Evolutionary conservation across 2,888 invertebrate genomes (phyloP), one percentile per base, ranked within the genome.

Genomic region (Germaria angustata): DNA sequence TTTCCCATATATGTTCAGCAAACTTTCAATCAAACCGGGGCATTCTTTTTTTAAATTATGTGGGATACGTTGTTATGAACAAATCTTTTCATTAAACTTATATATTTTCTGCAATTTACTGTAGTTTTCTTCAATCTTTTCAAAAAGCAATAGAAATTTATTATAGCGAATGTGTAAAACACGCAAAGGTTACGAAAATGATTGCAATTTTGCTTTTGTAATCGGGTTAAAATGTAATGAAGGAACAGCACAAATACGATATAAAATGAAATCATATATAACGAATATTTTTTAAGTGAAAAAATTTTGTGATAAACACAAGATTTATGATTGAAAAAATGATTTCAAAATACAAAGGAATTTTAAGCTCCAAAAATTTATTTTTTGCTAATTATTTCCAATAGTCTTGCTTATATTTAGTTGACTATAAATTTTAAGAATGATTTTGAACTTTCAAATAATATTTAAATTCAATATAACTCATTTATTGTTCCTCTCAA

Each of bases 111-210:
- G 15, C 34, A 36, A 34, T 46, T 46, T 36, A 34, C 32, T 46
- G 22, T 11, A 22, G 7, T 55, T n/a, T 57, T 57, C 2, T 44
- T 57, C 8, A 34, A 15, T 39, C 15, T 66, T 34, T 28, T 15
- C 11, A 32, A 53, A 15, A 46, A 34, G 44, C 11, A 57, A 69
- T 57, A 57, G 24, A 71, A 71, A 69, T 34, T 59, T 71, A 36
- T 59, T 59, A 24, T 20, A 36, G 57, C 46, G n/a, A 59, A 51
- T 69, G 6, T 15, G 15, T 28, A 28, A n/a, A 61, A 72, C 72
- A 72, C 72, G 72, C 72, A 72, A 72, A 72, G 49, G 39, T 51
- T 72, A 49, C 13, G 17, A 28, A 72, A 72, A 72, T 13, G 20
- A 20, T 41, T 20, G 9, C 11, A 32, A 34, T 7, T 55, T 69